These are phyloP conservation scores for Spermophilus dauricus DNA, from an alignment of 2,113 vertebrate genomes.

Conservation along the genomic window DNA sequence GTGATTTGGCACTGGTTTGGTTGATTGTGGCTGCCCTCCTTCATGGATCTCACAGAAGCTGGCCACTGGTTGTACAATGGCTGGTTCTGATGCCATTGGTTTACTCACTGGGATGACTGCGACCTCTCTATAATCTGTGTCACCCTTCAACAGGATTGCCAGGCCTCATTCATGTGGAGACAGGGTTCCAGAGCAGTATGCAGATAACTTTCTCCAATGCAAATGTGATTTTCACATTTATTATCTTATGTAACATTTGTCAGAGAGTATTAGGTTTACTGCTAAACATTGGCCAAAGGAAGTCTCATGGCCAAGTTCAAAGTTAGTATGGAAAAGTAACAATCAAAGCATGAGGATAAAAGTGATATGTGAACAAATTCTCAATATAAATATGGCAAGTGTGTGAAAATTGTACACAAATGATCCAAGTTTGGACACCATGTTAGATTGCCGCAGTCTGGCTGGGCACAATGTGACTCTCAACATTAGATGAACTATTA, in stretches of 20 bases:
- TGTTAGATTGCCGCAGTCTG: not conserved
- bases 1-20: not conserved
- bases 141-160: not conserved
- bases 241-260: not conserved
- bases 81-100: not conserved
- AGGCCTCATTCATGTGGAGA: not conserved
- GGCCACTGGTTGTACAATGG: accelerated
- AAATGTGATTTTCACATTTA: not conserved
- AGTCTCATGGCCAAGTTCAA: not conserved
- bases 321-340: not conserved
- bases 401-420: not conserved
- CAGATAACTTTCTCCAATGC: not conserved
- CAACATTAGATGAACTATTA: not conserved
- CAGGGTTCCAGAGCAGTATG: not conserved
- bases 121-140: not conserved
- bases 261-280: not conserved
- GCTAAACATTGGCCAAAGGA: not conserved
- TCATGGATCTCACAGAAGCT: not conserved
- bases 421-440: not conserved
- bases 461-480: too few species aligned
- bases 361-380: not conserved
- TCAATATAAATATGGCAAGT: not conserved
- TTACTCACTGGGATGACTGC: not conserved
- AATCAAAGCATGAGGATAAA: not conserved
- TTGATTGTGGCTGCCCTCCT: not conserved